These are phyloP conservation scores for Holothuria leucospilota DNA, from an alignment of 53 echinoderm and acorn worm genomes.

Conservation along the genomic window DNA sequence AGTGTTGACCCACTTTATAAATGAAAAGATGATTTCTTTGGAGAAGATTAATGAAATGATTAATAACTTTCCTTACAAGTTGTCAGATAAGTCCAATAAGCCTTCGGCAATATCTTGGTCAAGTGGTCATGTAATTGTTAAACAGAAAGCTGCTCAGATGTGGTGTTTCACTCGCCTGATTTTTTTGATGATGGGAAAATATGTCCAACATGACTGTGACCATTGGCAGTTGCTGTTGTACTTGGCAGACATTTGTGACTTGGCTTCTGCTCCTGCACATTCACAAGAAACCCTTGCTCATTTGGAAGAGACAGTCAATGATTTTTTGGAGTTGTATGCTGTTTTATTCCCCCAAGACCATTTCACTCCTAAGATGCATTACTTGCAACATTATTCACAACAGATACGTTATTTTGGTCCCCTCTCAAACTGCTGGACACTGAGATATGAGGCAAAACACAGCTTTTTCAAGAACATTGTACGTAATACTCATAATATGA, in stretches of 20 bases:
- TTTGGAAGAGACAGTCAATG: conserved; percentile 4
- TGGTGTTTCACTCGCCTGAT: conserved; percentile 53
- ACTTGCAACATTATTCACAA: conserved; percentile 39
- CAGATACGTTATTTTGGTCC: conserved; percentile 30
- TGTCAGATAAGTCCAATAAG: conserved; percentile 43
- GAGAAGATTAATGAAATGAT: conserved; percentile 39
- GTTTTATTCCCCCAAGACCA: background rate
- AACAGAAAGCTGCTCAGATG: conserved; percentile 48
- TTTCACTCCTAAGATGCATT: conserved; percentile 54
- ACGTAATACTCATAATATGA: conserved; percentile 37
- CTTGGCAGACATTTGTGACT: conserved; percentile 26
- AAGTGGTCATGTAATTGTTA: conserved; percentile 18
- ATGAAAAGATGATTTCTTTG: conserved; percentile 6
- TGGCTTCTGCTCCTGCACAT: conserved; percentile 2
- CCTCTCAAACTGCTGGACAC: conserved; percentile 52
- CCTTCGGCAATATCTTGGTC: conserved; percentile 12
- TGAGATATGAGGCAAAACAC: conserved; percentile 47
- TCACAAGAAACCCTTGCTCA: background rate
- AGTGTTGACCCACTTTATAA: conserved; percentile 23
- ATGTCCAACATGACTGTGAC: background rate
- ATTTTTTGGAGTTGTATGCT: conserved; percentile 8
- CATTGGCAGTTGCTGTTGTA: conserved; percentile 16
- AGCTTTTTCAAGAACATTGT: conserved; percentile 35
- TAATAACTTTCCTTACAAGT: conserved; percentile 22
- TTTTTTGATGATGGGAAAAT: conserved; percentile 52